phyloP scores from a whole-genome alignment of 2,113 vertebrate species.

The Stigmatopora nigra region DNA sequence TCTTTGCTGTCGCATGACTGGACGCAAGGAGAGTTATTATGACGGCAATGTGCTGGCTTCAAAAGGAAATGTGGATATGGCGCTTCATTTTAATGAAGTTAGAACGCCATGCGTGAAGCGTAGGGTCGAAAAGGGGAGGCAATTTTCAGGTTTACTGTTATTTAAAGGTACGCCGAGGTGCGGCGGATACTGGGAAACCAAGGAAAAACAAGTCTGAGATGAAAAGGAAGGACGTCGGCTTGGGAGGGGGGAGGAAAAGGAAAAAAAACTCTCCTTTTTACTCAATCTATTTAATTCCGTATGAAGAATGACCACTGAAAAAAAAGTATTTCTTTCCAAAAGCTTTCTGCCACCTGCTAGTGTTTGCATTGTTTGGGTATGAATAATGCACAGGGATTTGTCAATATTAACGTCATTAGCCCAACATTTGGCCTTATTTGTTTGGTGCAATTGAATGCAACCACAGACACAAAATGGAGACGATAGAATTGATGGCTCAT shows the following conservation, averaged over 20 bases:
- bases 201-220: not conserved
- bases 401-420: not conserved
- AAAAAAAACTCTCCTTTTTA: not conserved
- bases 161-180: not conserved
- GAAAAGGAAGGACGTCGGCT: not conserved
- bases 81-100: not conserved
- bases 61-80: not conserved
- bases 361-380: constrained; percentile 27
- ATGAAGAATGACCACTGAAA: not conserved
- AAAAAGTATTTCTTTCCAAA: too few relatives aligned
- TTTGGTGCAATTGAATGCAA: not conserved
- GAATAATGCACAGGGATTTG: constrained; percentile 26
- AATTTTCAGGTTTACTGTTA: too few relatives aligned
- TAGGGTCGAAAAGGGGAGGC: too few relatives aligned
- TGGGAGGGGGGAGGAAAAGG: too few relatives aligned
- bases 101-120: not conserved
- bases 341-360: constrained; percentile 20
- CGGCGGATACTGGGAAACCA: not conserved
- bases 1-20: not conserved
- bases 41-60: not conserved
- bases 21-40: not conserved
- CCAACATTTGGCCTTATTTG: not conserved
- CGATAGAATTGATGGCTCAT: constrained; percentile 5
- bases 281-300: not conserved
- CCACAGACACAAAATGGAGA: not conserved